These are phyloP conservation scores for Vanessa cardui DNA, from an alignment of 2,888 invertebrate species.

Conservation along the genomic window DNA sequence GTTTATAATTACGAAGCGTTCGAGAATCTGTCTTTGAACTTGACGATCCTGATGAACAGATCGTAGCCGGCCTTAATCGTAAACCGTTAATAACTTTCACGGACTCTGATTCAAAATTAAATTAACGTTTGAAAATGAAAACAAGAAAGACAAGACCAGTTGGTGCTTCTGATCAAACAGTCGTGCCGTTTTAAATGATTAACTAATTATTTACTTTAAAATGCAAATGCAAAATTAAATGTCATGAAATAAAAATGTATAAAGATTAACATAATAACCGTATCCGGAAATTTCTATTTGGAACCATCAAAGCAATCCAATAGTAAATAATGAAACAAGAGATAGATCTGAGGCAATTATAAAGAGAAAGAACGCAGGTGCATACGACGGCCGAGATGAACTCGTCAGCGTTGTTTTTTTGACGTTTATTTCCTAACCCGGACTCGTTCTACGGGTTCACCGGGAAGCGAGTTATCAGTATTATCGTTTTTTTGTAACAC, in stretches of 20 bases:
- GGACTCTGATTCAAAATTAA: not conserved
- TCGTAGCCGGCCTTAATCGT: slow-evolving; percentile 2
- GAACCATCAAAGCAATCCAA: not conserved
- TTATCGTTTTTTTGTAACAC: not conserved
- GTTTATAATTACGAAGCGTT: slow-evolving; percentile 25
- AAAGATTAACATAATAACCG: too few species aligned
- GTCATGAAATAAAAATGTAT: too few species aligned
- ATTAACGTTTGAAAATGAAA: not conserved
- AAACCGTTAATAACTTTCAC: slow-evolving; percentile 12
- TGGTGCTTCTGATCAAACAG: too few species aligned
- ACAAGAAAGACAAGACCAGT: not conserved
- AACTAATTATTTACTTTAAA: too few species aligned
- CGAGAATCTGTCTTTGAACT: slow-evolving; percentile 32
- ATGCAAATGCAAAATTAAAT: too few species aligned
- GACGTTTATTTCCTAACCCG: slow-evolving; percentile 11
- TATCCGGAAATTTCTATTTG: too few species aligned
- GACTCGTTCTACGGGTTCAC: slow-evolving; percentile 21
- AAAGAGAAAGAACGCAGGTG: slow-evolving; percentile 25
- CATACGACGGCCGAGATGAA: slow-evolving; percentile 7
- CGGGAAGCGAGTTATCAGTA: not conserved
- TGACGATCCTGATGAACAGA: slow-evolving; percentile 24
- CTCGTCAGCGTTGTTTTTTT: slow-evolving; percentile 15
- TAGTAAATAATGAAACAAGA: not conserved
- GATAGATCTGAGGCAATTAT: not conserved
- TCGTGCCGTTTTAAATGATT: too few species aligned